Evolutionary conservation across 2,113 vertebrate genomes (phyloP).

Genomic region (Pyrgilauda ruficollis): DNA sequence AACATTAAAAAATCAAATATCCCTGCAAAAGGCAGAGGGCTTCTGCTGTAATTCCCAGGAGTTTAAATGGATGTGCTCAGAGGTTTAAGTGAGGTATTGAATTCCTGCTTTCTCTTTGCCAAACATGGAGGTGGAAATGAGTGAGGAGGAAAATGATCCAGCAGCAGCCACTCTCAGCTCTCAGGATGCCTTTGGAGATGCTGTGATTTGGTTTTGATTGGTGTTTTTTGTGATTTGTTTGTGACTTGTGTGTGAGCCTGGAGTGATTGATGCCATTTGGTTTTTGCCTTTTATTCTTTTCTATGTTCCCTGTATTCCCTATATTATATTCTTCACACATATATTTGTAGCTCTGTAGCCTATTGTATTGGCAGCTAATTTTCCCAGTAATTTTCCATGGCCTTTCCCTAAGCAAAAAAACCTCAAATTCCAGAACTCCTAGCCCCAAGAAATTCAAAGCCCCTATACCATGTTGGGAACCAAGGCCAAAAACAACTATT

Average conservation of each 20-base stretch:
- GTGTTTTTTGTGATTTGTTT: no score
- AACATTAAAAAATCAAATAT: not conserved
- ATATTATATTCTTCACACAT: not conserved
- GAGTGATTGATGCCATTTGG: not conserved
- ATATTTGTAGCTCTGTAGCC: not conserved
- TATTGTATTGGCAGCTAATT: not conserved
- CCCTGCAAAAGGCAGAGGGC: not conserved
- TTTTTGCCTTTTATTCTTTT: not conserved
- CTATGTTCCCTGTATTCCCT: not conserved
- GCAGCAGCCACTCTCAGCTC: not conserved
- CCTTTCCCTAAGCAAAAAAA: not conserved
- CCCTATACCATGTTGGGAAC: not conserved
- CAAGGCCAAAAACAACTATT: not conserved
- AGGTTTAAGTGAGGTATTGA: not conserved
- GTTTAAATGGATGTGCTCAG: not conserved
- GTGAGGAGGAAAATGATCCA: not conserved
- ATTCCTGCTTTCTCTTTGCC: not conserved
- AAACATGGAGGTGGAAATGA: not conserved
- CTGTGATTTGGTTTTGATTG: not conserved
- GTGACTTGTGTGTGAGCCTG: not conserved
- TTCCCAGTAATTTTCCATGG: not conserved
- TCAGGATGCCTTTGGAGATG: not conserved
- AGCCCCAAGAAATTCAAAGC: not conserved
- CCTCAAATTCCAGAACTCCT: not conserved
- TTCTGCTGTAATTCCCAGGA: not conserved